Conservation (phyloP, 2,797 vertebrate species). For the Falco concolor region DNA sequence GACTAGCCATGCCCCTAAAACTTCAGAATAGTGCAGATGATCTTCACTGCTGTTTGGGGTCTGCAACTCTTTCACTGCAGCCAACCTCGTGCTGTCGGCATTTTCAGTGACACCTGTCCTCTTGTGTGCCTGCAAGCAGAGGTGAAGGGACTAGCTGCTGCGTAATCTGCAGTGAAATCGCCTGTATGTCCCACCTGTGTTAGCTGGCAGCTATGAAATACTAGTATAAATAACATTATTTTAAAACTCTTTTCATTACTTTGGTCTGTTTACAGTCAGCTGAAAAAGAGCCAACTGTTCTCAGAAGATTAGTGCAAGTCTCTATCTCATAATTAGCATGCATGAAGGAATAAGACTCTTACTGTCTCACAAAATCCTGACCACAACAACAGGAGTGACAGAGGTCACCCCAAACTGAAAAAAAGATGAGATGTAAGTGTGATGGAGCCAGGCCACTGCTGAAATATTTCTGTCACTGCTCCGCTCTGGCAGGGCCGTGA, state of each 20-base stretch:
- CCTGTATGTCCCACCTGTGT: accelerated
- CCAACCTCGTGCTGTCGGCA: neutral
- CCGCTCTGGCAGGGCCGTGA: neutral
- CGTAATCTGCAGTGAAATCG: neutral
- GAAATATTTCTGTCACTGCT: neutral
- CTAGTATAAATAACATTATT: neutral
- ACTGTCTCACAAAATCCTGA: neutral
- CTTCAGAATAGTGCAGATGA: neutral
- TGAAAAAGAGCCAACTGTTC: neutral
- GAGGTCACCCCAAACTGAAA: neutral
- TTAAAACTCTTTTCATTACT: neutral
- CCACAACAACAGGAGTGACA: neutral
- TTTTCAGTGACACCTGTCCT: neutral
- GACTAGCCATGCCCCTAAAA: neutral
- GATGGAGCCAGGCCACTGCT: neutral
- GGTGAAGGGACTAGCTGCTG: neutral
- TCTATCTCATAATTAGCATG: neutral
- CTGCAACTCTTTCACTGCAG: neutral
- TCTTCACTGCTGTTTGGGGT: neutral
- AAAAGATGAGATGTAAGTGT: neutral
- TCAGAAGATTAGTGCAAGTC: neutral
- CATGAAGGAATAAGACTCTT: neutral
- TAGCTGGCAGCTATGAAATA: neutral
- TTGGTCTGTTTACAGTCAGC: neutral
- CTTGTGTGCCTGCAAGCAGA: neutral